A percentile compares a stretch with the other conserved stretches of the same genome.
Evolutionary conservation across 1,140 invertebrate species (phyloP).

Genomic region (Schlechtendalia chinensis): DNA sequence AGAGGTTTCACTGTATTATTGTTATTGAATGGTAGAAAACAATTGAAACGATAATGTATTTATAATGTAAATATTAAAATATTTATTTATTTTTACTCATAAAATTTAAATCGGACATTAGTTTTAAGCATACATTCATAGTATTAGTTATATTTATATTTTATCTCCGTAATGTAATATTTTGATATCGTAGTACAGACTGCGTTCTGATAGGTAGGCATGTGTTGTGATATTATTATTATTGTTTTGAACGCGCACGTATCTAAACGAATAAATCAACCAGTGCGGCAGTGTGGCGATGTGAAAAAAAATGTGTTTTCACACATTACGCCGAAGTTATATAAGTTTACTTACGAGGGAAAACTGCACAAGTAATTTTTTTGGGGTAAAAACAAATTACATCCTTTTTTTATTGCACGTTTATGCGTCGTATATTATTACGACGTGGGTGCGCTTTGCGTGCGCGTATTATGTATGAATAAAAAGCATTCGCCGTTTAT

Average conservation of each 20-base stretch:
- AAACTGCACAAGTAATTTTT: slow-evolving; percentile 4
- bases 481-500: background rate
- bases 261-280: slow-evolving; percentile 27
- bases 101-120: no score
- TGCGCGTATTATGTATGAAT: background rate
- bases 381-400: slow-evolving; percentile 6
- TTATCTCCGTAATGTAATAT: no score
- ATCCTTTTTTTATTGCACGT: background rate
- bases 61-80: no score
- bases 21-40: no score
- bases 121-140: no score
- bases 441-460: slow-evolving; percentile 4
- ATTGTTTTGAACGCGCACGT: background rate
- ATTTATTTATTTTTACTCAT: no score
- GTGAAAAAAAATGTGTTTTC: slow-evolving; percentile 13
- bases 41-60: no score
- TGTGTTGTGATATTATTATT: no score
- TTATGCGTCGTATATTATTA: slow-evolving; percentile 10
- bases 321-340: background rate
- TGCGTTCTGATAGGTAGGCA: no score
- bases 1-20: no score
- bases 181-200: no score
- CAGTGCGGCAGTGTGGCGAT: background rate
- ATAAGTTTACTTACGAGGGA: background rate
- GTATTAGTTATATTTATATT: no score